Base-by-base conservation (phyloP, 64 coral and sea anemone genomes). In the Montipora cactus region DNA sequence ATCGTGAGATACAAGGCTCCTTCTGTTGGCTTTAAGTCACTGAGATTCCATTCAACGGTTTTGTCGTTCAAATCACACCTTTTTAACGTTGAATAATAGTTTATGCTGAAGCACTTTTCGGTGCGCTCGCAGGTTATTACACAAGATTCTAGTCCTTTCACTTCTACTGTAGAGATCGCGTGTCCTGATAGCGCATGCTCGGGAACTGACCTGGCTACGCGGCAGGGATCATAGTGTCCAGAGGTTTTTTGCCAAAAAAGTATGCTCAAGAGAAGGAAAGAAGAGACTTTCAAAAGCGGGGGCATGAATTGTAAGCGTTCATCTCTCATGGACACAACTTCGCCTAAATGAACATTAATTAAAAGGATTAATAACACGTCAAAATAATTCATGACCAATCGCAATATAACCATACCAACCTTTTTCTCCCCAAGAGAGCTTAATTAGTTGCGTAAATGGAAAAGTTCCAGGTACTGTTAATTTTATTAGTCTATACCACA, bases 51-150 rank as follows among this genome's bases (percentile, higher is more conserved):
- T 68, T 91, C 66, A 14, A 19, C 80, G 9, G 95, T 93, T 10
- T 88, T 78, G 16, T 88, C 93, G 87, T 96, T 96, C 23, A 96
- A 78, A 15, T 96, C 91, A 19, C 95, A 96, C 22, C 53, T 49
- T 13, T 69, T 44, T 5, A 55, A 23, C 2, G 49, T n/a, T 13
- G 47, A 16, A 8, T 91, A 8, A 64, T 94, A 96, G 88, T 96
- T 96, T 14, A 94, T 89, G 18, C 95, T 96, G 64, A 74, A 89
- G 70, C 92, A 94, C 49, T 83, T 88, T 10, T 49, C 16, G 22
- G 22, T 46, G n/a, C 12, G 19, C 58, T 94, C 92, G 88, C 92
- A 94, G 9, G 59, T 37, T 14, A 45, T 64, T 19, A 88, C 80
- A 46, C 92, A 94, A 51, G 49, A 25, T 3, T 94, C 76, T 4